Percentiles rank a stretch among this genome's conserved stretches.
phyloP scores from a whole-genome alignment of 2,888 invertebrate species.

The Volucella inflata region DNA sequence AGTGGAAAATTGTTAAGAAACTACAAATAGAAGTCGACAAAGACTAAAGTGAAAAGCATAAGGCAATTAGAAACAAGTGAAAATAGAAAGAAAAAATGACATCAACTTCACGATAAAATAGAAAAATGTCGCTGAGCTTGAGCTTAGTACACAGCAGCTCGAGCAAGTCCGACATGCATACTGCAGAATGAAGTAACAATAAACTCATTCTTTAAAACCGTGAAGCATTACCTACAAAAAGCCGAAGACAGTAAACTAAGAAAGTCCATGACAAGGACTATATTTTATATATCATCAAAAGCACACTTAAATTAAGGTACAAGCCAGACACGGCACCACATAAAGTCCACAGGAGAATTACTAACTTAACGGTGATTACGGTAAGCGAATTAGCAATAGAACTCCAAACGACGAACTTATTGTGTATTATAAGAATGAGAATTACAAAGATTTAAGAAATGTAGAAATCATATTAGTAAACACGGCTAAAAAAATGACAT shows the following conservation, averaged over 20 bases:
- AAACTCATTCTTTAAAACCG: neutral
- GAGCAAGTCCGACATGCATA: conserved; percentile 12
- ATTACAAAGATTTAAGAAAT: too few species aligned
- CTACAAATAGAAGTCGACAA: neutral
- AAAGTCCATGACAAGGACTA: too few species aligned
- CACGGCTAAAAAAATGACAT: too few species aligned
- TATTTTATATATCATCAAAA: too few species aligned
- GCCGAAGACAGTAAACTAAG: neutral
- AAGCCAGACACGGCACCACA: neutral
- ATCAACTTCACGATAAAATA: conserved; percentile 7
- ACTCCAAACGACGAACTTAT: too few species aligned
- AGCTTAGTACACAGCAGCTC: conserved; percentile 17
- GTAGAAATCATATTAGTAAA: too few species aligned
- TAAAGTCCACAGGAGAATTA: conserved; percentile 2
- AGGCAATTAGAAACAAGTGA: neutral
- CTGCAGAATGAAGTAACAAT: too few species aligned
- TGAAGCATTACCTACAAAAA: conserved; percentile 16
- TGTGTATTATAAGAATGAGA: too few species aligned
- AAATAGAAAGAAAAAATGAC: neutral
- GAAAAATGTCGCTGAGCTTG: conserved; percentile 5
- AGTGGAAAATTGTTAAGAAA: too few species aligned
- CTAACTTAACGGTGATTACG: conserved; percentile 3
- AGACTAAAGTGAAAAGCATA: neutral
- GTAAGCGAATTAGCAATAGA: neutral
- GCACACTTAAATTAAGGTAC: too few species aligned